Base-by-base conservation (phyloP, 2,888 invertebrate species). In the Eubasilissa splendida region DNA sequence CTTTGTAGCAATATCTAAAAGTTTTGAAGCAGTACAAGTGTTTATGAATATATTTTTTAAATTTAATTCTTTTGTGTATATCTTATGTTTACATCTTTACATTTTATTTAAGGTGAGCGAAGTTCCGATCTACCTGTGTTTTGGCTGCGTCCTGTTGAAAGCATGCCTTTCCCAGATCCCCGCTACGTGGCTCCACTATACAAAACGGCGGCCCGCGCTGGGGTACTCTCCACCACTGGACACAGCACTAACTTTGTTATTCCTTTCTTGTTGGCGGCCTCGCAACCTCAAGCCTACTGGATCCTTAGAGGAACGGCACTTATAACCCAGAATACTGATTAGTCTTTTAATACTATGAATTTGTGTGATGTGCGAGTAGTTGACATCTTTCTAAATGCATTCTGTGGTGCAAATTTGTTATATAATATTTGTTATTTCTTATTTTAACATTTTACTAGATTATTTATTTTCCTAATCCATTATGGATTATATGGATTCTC, bases 241-340 rank as follows among this genome's bases (percentile, higher is more conserved):
- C 97, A 97, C 88, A 97, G 97, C 85, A 97, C 97, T 1, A 97
- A 97, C 90, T 97, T 97, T 87, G 95, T 97, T 54, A 91, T 97
- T 65, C 91, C 95, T 0, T 94, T 97, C 81, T 88, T 95, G 53
- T 86, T 97, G 74, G 94, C 95, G 0, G 92, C 95, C 0, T 86
- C 88, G 22, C 89, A 92, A 84, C 87, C 91, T 0, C 92, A 95
- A 66, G 93, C 94, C 84, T 96, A 94, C 87, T 97, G 97, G 97
- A 96, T 97, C 85, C 92, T 96, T 66, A 95, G 96, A 85, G 97
- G 96, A 82, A 95, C 97, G 1, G 97, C 97, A 0, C 89, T 97
- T 3, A 92, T 98, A 22, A 95, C 96, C 5, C 96, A 95, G 87
- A 92, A 96, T 52, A 93, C 94, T 8, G 95, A 97, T 86, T 94